Evolutionary conservation across 2,113 vertebrate genomes (phyloP).

Genomic region (Pipa parva): DNA sequence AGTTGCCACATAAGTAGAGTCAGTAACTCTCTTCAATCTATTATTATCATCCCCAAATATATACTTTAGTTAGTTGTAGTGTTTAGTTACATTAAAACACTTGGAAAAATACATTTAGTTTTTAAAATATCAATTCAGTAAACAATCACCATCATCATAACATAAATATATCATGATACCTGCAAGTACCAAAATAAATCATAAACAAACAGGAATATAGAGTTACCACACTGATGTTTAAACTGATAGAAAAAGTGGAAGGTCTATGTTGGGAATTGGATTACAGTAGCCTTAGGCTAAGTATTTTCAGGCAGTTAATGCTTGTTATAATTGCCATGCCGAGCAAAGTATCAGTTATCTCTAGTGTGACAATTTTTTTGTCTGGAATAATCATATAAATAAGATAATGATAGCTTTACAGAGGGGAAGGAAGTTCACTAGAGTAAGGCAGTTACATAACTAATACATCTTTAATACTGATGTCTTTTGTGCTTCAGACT

Average conservation of each 20-base stretch:
- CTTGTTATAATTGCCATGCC: slow-evolving; percentile 11
- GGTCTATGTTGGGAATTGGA: slow-evolving; percentile 4
- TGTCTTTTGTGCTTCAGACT: background rate
- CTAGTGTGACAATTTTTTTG: slow-evolving; percentile 2
- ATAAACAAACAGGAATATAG: background rate
- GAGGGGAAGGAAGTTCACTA: background rate
- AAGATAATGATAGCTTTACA: background rate
- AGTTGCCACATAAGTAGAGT: too few species aligned
- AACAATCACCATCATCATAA: too few species aligned
- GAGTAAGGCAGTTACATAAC: background rate
- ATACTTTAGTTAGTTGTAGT: too few species aligned
- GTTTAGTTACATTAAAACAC: too few species aligned
- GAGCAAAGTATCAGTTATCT: slow-evolving; percentile 17
- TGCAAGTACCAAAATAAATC: background rate
- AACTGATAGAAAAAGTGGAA: background rate
- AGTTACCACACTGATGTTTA: background rate
- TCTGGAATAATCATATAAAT: slow-evolving; percentile 14
- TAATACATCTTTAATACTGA: background rate
- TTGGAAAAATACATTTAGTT: too few species aligned
- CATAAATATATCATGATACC: too few species aligned
- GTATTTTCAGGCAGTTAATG: slow-evolving; percentile 12
- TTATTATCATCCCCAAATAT: too few species aligned
- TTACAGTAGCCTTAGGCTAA: slow-evolving; percentile 1
- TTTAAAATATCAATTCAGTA: too few species aligned
- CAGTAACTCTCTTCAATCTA: too few species aligned